Percentiles rank a stretch among this genome's conserved stretches.
Evolutionary conservation across 2,797 vertebrate genomes (phyloP).

Genomic region (Pteronotus mesoamericanus): DNA sequence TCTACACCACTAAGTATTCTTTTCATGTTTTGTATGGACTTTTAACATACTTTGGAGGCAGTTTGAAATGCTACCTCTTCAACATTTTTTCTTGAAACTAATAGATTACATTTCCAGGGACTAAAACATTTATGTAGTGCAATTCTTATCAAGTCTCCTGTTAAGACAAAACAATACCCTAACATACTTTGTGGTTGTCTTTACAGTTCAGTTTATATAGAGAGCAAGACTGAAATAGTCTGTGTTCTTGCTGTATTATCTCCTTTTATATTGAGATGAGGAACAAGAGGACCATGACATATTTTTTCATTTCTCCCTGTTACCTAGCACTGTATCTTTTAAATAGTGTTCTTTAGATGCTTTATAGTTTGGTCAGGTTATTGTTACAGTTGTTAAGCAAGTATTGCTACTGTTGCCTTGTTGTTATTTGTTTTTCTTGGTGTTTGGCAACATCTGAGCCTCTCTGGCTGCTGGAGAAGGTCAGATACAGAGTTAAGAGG

Average conservation of each 20-base stretch:
- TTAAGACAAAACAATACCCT: background rate
- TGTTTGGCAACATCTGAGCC: background rate
- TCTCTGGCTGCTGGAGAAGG: background rate
- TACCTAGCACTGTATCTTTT: background rate
- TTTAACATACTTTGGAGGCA: background rate
- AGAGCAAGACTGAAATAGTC: background rate
- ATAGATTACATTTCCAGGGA: background rate
- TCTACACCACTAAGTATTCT: background rate
- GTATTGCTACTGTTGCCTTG: background rate
- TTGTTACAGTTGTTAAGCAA: background rate
- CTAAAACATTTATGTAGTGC: background rate
- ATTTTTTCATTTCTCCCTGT: background rate
- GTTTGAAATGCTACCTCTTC: background rate
- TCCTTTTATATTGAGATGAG: background rate
- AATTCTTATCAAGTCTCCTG: background rate
- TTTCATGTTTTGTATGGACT: background rate
- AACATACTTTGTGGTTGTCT: background rate
- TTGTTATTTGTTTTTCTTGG: background rate
- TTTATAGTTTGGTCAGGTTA: background rate
- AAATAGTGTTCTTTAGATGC: background rate
- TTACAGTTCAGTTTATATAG: background rate
- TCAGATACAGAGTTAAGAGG: background rate
- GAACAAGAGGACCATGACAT: background rate
- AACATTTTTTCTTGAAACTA: background rate
- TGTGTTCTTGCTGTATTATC: background rate